Evolutionary conservation across 2,888 invertebrate genomes (phyloP), one percentile per base, ranked within the genome.

Genomic region (Pedicia rivosa): DNA sequence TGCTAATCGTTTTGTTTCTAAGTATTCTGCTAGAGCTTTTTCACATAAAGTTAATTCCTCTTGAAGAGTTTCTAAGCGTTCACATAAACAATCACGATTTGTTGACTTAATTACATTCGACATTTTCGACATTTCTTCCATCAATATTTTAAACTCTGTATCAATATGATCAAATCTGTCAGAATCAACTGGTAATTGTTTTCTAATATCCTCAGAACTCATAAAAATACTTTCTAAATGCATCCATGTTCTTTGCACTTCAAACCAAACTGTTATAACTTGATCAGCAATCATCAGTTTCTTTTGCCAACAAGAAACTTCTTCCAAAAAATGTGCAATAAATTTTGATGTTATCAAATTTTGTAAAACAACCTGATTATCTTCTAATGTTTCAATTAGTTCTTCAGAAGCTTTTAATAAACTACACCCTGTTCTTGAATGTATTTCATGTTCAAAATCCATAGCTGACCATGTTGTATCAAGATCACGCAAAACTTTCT

Each of bases 171-270:
- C 87, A 60, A 95, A 95, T 53, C 94, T 69, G 37, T 78, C 77
- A 0, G 94, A 90, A 62, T 95, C 95, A 45, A 87, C 81, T 3
- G 95, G 94, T 37, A 95, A 63, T 57, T 95, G 92, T 52, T 81
- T 83, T 40, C 92, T 71, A 47, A 95, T 95, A 59, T 95, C 95
- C 58, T 95, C 92, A 1, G 94, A 92, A 46, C 91, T 92, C 78
- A 94, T 92, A 57, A 95, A 95, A 55, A 95, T 95, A 50, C 91
- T 91, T 64, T 95, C 94, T 42, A 95, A 70, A 63, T 95, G 91
- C 50, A 86, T 86, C 95, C 95, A 95, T 16, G 92, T 92, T 39
- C 94, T 68, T 63, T 95, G 95, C 17, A 95, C 92, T 65, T 94
- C 94, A 64, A 92, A 88, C 87, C 88, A 88, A 5, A 83, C 68